phyloP scores from a whole-genome alignment of 2,797 vertebrate species.

The Lemur catta region DNA sequence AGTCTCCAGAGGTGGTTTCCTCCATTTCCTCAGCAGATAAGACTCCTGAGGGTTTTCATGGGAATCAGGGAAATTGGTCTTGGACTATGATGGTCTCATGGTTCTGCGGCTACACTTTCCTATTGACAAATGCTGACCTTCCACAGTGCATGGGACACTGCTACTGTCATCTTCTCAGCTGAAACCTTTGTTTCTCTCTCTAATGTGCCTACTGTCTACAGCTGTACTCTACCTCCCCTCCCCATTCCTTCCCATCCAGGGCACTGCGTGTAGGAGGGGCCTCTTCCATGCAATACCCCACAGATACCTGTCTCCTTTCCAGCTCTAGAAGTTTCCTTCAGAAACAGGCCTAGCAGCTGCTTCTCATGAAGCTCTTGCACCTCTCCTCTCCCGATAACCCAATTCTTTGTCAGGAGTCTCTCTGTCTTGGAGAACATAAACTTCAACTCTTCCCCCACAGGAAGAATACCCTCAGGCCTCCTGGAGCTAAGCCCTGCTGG shows the following conservation, averaged over 20 bases:
- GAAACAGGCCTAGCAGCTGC: not conserved
- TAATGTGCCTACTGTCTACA: not conserved
- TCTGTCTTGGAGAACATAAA: not conserved
- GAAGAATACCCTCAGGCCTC: not conserved
- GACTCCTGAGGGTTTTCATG: not conserved
- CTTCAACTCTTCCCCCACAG: not conserved
- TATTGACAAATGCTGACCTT: not conserved
- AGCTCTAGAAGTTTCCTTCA: not conserved
- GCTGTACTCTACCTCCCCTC: no score
- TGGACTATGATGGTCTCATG: not conserved
- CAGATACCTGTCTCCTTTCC: no score
- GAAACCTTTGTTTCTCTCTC: not conserved
- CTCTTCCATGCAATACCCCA: rapidly evolving
- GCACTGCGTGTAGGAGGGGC: rapidly evolving
- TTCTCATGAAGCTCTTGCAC: not conserved
- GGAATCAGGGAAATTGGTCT: no score
- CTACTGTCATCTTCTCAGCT: not conserved
- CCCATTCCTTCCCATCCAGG: no score
- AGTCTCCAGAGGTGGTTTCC: not conserved
- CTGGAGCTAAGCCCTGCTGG: not conserved
- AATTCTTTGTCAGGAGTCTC: not conserved
- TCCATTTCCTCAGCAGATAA: not conserved
- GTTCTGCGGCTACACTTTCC: rapidly evolving
- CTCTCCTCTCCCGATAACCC: not conserved
- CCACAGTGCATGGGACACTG: not conserved